These are phyloP conservation scores for Phalacrocorax carbo DNA, from an alignment of 2,113 vertebrate genomes.

Conservation along the genomic window DNA sequence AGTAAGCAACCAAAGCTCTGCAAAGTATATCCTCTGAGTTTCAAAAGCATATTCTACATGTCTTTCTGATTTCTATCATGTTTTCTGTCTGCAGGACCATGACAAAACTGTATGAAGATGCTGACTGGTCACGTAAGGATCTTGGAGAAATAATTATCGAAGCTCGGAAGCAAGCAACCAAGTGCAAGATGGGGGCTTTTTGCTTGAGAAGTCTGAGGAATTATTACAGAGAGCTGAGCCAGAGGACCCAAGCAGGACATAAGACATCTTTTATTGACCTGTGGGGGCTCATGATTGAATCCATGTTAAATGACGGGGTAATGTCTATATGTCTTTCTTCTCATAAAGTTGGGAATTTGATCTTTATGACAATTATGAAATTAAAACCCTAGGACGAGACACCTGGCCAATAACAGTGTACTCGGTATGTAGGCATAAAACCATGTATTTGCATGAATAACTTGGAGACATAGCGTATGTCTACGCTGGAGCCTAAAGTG, in stretches of 20 bases:
- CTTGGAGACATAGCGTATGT: not conserved
- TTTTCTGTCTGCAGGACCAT: conserved; percentile 75
- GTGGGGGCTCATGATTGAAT: conserved; percentile 82
- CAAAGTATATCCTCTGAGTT: not conserved
- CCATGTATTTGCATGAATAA: not conserved
- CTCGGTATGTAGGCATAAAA: not conserved
- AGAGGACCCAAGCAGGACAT: conserved; percentile 78
- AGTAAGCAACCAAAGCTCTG: fast-evolving
- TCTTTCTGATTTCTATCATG: not conserved
- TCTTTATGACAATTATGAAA: not conserved
- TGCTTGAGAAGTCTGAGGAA: conserved; percentile 72
- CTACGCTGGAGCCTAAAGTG: not conserved
- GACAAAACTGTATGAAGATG: conserved; percentile 80
- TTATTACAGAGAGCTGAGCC: conserved; percentile 73
- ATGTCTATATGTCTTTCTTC: not conserved
- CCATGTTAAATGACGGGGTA: conserved; percentile 81
- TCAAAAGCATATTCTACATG: not conserved
- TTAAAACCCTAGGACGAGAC: not conserved
- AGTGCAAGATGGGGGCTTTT: conserved; percentile 71
- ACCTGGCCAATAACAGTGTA: not conserved
- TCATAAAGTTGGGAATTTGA: not conserved
- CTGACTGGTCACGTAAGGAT: conserved; percentile 83
- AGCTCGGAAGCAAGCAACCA: conserved; percentile 74
- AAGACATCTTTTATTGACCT: conserved; percentile 81
- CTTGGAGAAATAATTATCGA: conserved; percentile 65